Conservation (phyloP, 2,888 invertebrate species). For the Lithophane leautieri region DNA sequence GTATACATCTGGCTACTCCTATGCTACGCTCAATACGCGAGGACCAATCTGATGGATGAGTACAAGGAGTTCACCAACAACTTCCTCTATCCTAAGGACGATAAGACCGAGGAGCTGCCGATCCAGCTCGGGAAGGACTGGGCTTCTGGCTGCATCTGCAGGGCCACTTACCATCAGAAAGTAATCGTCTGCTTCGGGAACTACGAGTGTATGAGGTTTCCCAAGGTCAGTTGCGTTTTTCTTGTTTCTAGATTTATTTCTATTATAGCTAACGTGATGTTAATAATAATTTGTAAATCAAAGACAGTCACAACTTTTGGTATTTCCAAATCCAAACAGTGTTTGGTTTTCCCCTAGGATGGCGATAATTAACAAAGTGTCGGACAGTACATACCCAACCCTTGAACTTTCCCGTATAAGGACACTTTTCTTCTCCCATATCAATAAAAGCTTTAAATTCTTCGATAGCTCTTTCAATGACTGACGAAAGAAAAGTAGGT, state of each 20-base stretch:
- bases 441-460: background rate
- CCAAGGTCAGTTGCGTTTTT: slow-evolving; percentile 77
- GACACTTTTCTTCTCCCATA: background rate
- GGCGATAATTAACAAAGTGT: background rate
- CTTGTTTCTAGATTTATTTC: background rate
- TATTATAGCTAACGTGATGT: background rate
- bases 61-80: slow-evolving; percentile 77
- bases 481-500: background rate
- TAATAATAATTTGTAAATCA: background rate
- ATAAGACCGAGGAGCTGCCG: slow-evolving; percentile 76
- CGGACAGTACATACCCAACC: background rate
- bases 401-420: background rate
- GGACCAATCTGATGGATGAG: slow-evolving; percentile 78
- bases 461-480: background rate
- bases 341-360: background rate
- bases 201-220: slow-evolving; percentile 87
- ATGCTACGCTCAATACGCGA: slow-evolving; percentile 81
- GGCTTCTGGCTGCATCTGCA: slow-evolving; percentile 88
- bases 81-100: slow-evolving; percentile 73
- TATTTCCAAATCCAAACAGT: background rate
- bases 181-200: slow-evolving; percentile 89
- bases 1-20: slow-evolving; percentile 83
- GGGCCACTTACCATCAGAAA: slow-evolving; percentile 76
- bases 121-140: slow-evolving; percentile 79
- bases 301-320: background rate